phyloP scores from a whole-genome alignment of 2,888 invertebrate species.

The Alloplasta piceator region DNA sequence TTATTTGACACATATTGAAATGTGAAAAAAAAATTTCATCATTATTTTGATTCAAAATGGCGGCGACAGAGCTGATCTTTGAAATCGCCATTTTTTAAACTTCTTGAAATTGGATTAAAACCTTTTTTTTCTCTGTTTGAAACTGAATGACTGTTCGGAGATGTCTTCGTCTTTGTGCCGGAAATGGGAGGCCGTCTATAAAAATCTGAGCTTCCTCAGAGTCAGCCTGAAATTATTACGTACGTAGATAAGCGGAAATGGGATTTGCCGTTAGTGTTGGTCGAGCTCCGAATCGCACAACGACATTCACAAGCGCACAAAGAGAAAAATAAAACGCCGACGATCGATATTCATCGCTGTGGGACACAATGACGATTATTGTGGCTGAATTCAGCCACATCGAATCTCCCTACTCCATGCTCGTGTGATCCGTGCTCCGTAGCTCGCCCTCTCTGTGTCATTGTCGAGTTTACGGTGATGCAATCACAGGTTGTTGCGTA shows the following conservation, averaged over 20 bases:
- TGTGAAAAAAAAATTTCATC: no score
- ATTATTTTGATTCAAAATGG: no score
- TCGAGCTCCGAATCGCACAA: not conserved
- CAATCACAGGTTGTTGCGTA: slow-evolving; percentile 59
- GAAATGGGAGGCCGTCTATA: no score
- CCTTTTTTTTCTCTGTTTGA: no score
- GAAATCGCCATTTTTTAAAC: no score
- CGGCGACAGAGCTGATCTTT: no score
- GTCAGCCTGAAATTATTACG: not conserved
- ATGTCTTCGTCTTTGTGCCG: no score
- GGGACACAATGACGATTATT: slow-evolving; percentile 67
- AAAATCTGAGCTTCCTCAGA: not conserved
- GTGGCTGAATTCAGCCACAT: slow-evolving; percentile 47
- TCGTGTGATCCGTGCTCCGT: not conserved
- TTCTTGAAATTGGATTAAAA: no score
- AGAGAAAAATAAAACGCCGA: slow-evolving; percentile 34
- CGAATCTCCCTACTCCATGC: slow-evolving; percentile 46
- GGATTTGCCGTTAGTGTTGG: slow-evolving; percentile 9
- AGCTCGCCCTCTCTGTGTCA: slow-evolving; percentile 41
- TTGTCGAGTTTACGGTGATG: slow-evolving; percentile 55
- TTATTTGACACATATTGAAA: no score
- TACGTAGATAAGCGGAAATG: slow-evolving; percentile 34
- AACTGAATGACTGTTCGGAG: no score
- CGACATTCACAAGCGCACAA: not conserved
- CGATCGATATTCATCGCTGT: slow-evolving; percentile 70